Evolutionary conservation across 2,113 vertebrate species (phyloP), one percentile per base, ranked within the genome.

Genomic region (Nothobranchius kuhntae): DNA sequence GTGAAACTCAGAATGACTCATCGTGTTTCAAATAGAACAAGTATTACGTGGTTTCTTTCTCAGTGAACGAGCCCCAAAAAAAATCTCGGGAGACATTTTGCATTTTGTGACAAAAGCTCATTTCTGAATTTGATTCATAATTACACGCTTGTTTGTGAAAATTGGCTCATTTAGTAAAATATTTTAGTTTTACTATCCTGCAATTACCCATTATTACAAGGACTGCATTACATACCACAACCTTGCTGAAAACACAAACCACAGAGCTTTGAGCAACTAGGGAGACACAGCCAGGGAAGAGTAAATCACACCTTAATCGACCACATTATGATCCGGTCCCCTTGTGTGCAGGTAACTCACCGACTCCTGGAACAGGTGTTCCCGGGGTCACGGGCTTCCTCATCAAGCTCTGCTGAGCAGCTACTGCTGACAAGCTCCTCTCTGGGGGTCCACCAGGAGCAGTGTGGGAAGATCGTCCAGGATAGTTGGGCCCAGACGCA

Each of bases 371-470:
- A 91, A 94, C 89, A 86, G 95, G 92, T 92, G 95, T 93, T 89
- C 95, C 94, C 86, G 94, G 95, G 85, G 95, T 94, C 90, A 93
- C 91, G 80, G 93, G 93, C 87, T 90, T 95, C 81, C 95, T 95
- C 88, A 95, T 92, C 86, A 95, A 87, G 86, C 85, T 95, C 85
- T 96, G 93, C 51, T 95, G 95, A 68, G 93, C 84, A 72, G 91
- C 86, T 82, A 92, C 83, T 85, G 91, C 80, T 66, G 86, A 88
- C 90, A 89, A 77, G 57, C 58, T 35, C 86, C 93, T 95, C 90
- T 98, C 97, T 48, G 92, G 95, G 63, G 95, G 94, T 81, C 96
- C 97, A 12, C 97, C 95, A 56, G 90, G 93, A 78, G 95, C 93
- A 61, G 96, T 91, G 48, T 89, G 71, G 60, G 94, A 93, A 83